phyloP scores from a whole-genome alignment of 2,797 vertebrate genomes.

The Chelidonichthys spinosus region DNA sequence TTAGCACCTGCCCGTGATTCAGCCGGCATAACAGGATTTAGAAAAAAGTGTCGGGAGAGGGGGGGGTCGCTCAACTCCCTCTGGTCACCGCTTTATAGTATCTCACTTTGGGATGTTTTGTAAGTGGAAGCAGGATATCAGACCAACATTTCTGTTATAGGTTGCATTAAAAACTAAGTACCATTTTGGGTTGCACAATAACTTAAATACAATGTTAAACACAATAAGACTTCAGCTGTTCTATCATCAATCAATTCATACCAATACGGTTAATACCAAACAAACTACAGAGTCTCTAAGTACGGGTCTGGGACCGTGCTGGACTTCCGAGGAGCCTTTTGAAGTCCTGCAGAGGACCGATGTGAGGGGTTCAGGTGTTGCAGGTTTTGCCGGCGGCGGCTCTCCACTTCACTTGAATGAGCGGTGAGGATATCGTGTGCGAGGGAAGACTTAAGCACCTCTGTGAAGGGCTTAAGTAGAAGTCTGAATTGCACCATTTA shows the following conservation, averaged over 20 bases:
- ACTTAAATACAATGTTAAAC: neutral
- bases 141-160: neutral
- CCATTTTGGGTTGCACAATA: neutral
- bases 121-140: neutral
- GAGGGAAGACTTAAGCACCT: constrained; percentile 71
- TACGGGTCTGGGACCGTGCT: no score
- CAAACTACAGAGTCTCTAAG: neutral
- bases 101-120: neutral
- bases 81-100: constrained; percentile 6
- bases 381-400: constrained; percentile 46
- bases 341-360: constrained; percentile 60
- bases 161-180: no score
- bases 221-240: no score
- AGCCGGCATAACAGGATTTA: constrained; percentile 53
- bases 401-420: constrained; percentile 68
- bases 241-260: neutral
- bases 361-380: constrained; percentile 15
- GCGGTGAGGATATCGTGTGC: constrained; percentile 55
- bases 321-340: constrained; percentile 34
- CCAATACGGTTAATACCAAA: neutral
- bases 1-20: constrained; percentile 60
- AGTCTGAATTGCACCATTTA: constrained; percentile 73
- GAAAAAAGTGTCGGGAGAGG: constrained; percentile 41
- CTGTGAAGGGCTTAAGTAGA: constrained; percentile 68
- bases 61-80: constrained; percentile 48